Percentiles rank a stretch among this genome's conserved stretches.
phyloP scores from a whole-genome alignment of 1,140 invertebrate genomes.

The Drosophila rufa region DNA sequence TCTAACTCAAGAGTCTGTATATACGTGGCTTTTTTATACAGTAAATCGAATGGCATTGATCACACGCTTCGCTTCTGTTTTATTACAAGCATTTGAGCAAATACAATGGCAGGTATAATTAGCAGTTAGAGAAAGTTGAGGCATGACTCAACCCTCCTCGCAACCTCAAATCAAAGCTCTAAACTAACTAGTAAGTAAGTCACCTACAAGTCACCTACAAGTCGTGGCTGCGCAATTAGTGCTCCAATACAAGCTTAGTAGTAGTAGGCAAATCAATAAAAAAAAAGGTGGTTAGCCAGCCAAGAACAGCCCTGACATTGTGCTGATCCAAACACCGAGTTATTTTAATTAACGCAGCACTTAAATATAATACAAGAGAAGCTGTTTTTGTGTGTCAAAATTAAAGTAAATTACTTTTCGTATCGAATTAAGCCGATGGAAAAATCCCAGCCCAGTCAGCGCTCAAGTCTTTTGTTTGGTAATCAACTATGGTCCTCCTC shows the following conservation, averaged over 20 bases:
- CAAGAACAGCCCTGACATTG: background rate
- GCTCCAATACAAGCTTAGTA: slow-evolving; percentile 9
- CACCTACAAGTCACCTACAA: background rate
- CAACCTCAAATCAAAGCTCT: slow-evolving; percentile 5
- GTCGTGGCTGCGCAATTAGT: slow-evolving; percentile 23
- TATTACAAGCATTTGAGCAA: background rate
- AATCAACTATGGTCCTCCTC: slow-evolving; percentile 25
- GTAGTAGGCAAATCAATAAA: background rate
- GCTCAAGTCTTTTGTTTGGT: slow-evolving; percentile 32
- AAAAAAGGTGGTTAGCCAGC: background rate
- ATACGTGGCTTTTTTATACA: background rate
- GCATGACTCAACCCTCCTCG: slow-evolving; percentile 7
- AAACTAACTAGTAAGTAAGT: background rate
- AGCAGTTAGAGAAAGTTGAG: slow-evolving; percentile 19
- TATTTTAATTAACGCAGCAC: slow-evolving; percentile 27
- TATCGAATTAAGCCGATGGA: slow-evolving; percentile 22
- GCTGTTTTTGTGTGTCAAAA: slow-evolving; percentile 2
- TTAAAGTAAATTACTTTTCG: slow-evolving; percentile 23
- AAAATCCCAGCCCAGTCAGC: slow-evolving; percentile 31
- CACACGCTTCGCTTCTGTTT: background rate
- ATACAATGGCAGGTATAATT: background rate
- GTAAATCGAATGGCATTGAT: slow-evolving; percentile 5
- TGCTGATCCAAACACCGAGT: slow-evolving; percentile 21
- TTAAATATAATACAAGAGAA: slow-evolving; percentile 2
- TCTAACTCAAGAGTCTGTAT: background rate